Base-by-base conservation (phyloP, 37 sponge, comb jelly and placozoan species). In the Cliona cf. orientalis region DNA sequence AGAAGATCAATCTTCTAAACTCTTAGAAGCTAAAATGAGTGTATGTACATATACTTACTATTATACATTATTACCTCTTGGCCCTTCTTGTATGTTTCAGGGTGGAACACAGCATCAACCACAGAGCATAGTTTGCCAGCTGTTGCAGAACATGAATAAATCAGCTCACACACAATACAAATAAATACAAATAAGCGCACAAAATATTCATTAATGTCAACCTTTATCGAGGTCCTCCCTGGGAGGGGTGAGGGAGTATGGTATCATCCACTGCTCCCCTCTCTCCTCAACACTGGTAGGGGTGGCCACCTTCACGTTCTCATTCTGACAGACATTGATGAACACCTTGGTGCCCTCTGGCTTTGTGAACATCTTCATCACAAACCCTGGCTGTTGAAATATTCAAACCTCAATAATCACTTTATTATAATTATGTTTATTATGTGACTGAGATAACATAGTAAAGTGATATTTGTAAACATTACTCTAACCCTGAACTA, bases 211-310 rank as follows among this genome's bases (percentile, higher is more conserved):
- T 17, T 19, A 49, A 19, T 49, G 31, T 29, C 40, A 45, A 88
- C 90, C 74, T 72, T 93, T 89, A 38, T 95, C 96, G 9, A 91
- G 22, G 63, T 91, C 96, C 33, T 91, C 92, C 61, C 93, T 83
- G 22, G 75, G 74, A 6, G 86, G 79, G 11, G 87, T 61, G 28
- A 95, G 66, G 28, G 87, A 81, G 76, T 81, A 91, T 45, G 97
- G 97, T 4, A 97, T 86, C 40, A 55, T 72, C 91, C 97, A 97
- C 7, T 85, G 41, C 75, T 91, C 86, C 17, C 96, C 96, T 31
- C 21, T 55, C 42, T 82, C 55, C 0, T 75, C 92, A 49, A 19
- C 17, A 21, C 72, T 39, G 19, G 43, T 42, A 28, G 84, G 44
- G 14, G 89, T 79, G 2, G 97, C 89, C 32, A 28, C 29, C 58